These are phyloP conservation scores for Batillaria attramentaria DNA, from an alignment of 1,140 invertebrate species.

Conservation along the genomic window DNA sequence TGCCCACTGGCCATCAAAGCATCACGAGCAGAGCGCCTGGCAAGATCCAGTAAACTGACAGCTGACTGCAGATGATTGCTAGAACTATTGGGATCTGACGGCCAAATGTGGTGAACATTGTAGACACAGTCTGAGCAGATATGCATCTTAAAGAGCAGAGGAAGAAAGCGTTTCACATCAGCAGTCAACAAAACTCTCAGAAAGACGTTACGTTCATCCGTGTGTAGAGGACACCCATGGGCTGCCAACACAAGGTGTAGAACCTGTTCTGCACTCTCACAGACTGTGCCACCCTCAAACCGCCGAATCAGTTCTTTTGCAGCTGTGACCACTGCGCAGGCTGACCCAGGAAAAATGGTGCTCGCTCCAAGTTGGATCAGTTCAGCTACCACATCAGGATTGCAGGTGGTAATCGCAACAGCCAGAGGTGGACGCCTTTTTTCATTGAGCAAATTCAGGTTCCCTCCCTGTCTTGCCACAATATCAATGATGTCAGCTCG, in stretches of 20 bases:
- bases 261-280: background rate
- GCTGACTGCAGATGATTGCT: background rate
- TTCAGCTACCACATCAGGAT: background rate
- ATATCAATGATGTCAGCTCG: background rate
- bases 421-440: background rate
- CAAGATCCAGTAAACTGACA: background rate
- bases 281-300: background rate
- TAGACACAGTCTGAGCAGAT: background rate
- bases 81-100: background rate
- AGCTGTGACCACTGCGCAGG: background rate
- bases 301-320: background rate
- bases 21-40: background rate
- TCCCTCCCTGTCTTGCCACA: background rate
- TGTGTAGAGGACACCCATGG: background rate
- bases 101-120: background rate
- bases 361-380: background rate
- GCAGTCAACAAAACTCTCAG: background rate
- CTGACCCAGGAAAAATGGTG: background rate
- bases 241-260: background rate
- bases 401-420: background rate
- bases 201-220: background rate
- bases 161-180: slow-evolving; percentile 1
- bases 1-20: background rate
- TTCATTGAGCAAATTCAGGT: background rate
- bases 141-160: background rate